Evolutionary conservation across 1,140 invertebrate species (phyloP).

Genomic region (Zaprionus tsacasi): DNA sequence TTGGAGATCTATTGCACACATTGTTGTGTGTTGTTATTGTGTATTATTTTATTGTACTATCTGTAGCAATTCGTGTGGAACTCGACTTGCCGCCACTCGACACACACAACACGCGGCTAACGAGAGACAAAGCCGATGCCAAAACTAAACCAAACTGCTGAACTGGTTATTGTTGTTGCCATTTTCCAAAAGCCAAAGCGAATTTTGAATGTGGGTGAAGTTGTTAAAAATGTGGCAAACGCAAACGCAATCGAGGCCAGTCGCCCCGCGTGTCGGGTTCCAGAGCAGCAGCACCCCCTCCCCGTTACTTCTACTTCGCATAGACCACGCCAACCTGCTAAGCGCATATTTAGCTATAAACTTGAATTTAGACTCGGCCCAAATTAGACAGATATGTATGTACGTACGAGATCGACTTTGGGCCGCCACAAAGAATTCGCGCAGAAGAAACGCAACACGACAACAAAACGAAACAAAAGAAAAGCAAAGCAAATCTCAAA

Average conservation of each 20-base stretch:
- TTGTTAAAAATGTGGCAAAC: conserved; percentile 80
- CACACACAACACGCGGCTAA: conserved; percentile 23
- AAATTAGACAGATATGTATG: conserved; percentile 57
- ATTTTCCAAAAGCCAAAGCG: conserved; percentile 66
- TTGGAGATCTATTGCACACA: neutral
- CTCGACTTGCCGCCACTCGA: neutral
- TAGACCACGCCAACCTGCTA: conserved; percentile 35
- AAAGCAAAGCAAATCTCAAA: conserved; percentile 10
- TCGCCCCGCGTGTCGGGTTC: conserved; percentile 28
- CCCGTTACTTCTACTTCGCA: neutral
- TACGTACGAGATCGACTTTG: conserved; percentile 11
- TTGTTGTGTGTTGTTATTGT: neutral
- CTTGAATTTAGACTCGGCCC: conserved; percentile 73
- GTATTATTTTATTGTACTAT: conserved; percentile 1
- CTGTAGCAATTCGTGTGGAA: conserved; percentile 21
- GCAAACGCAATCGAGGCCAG: conserved; percentile 71
- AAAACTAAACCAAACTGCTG: conserved; percentile 52
- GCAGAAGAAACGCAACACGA: conserved; percentile 3
- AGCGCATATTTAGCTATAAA: conserved; percentile 77
- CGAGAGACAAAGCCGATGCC: conserved; percentile 38
- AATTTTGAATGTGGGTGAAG: conserved; percentile 82
- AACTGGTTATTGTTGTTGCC: conserved; percentile 61
- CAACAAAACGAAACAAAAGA: conserved; percentile 1
- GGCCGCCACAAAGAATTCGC: conserved; percentile 25
- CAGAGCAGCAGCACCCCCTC: conserved; percentile 31